Evolutionary conservation across 2,888 invertebrate species (phyloP).

Genomic region (Eilema griseolum): DNA sequence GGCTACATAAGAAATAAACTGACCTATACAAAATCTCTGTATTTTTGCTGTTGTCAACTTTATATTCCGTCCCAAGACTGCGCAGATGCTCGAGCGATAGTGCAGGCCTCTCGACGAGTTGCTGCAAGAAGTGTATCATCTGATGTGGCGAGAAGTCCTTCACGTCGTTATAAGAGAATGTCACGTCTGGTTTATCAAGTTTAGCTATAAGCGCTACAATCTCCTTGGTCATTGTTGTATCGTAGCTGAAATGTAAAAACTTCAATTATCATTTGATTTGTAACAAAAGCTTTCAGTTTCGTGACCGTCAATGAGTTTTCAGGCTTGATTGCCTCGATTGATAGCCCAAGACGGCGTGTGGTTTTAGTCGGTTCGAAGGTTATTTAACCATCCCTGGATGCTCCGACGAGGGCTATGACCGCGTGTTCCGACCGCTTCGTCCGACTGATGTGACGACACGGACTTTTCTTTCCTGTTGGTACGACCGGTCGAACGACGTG

Average conservation of each 20-base stretch:
- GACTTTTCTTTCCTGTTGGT: too few relatives aligned
- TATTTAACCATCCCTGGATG: too few relatives aligned
- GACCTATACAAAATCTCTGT: slow-evolving; percentile 89
- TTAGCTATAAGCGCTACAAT: slow-evolving; percentile 86
- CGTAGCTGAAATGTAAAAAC: slow-evolving; percentile 83
- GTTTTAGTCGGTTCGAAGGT: too few relatives aligned
- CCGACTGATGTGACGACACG: too few relatives aligned
- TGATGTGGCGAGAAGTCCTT: slow-evolving; percentile 88
- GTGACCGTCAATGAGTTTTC: too few relatives aligned
- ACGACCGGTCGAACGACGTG: too few relatives aligned
- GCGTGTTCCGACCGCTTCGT: too few relatives aligned
- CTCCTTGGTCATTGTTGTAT: slow-evolving; percentile 88
- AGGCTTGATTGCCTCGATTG: too few relatives aligned
- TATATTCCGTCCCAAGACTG: slow-evolving; percentile 83
- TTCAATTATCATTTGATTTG: too few relatives aligned
- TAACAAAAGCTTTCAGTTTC: too few relatives aligned
- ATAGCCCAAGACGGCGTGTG: too few relatives aligned
- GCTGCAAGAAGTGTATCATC: slow-evolving; percentile 89
- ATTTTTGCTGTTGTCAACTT: slow-evolving; percentile 89
- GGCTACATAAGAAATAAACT: neutral
- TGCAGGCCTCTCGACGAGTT: slow-evolving; percentile 87
- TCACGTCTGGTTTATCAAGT: slow-evolving; percentile 68
- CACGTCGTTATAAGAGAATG: slow-evolving; percentile 84
- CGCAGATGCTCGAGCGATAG: slow-evolving; percentile 84
- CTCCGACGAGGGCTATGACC: too few relatives aligned